phyloP scores from a whole-genome alignment of 2,888 invertebrate genomes.

The Drosophila stalkeri region DNA sequence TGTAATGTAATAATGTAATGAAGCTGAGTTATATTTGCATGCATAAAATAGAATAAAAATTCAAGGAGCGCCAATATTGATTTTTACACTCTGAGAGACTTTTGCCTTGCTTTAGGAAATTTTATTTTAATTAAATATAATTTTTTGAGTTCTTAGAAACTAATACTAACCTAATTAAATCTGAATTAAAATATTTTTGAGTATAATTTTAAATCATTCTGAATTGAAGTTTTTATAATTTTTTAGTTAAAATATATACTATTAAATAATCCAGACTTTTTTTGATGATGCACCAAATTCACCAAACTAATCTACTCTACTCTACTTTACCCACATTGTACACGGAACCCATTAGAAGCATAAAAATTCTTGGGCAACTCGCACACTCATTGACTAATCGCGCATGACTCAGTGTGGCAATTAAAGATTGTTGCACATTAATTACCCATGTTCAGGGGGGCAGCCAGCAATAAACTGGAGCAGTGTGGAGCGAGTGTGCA shows the following conservation, averaged over 20 bases:
- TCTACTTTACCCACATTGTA: neutral
- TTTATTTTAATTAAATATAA: too few relatives aligned
- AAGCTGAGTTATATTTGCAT: neutral
- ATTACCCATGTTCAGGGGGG: constrained; percentile 36
- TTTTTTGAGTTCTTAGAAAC: neutral
- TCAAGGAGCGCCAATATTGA: neutral
- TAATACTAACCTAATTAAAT: neutral
- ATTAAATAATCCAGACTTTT: too few relatives aligned
- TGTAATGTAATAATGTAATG: too few relatives aligned
- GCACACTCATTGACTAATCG: constrained; percentile 65
- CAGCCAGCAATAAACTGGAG: constrained; percentile 42
- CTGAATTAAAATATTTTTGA: too few relatives aligned
- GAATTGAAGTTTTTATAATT: too few relatives aligned
- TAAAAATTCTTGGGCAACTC: constrained; percentile 56
- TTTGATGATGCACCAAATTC: neutral
- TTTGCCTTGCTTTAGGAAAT: too few relatives aligned
- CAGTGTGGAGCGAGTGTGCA: constrained; percentile 30
- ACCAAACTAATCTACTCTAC: neutral
- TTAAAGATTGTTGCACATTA: constrained; percentile 68
- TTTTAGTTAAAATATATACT: too few relatives aligned
- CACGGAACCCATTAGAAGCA: neutral
- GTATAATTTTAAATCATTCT: neutral
- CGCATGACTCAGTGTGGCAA: constrained; percentile 69
- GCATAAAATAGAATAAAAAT: neutral
- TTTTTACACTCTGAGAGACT: too few relatives aligned